Conservation (phyloP, 2,113 vertebrate species). For the Upupa epops region DNA sequence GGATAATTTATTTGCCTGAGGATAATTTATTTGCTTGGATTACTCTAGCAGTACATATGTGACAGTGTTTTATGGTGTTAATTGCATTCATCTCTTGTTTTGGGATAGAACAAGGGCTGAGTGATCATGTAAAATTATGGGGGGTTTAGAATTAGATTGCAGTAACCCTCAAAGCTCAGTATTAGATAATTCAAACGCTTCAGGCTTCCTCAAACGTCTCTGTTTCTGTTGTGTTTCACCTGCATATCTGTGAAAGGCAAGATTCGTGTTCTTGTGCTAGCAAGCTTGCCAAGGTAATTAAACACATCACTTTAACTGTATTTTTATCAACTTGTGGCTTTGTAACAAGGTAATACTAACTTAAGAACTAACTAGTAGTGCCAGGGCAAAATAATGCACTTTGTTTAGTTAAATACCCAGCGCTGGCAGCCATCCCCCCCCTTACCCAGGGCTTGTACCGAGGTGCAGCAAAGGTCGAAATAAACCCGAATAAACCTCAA, state of each 20-base stretch:
- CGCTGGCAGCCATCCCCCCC: background rate
- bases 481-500: background rate
- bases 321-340: accelerated
- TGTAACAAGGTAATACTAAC: accelerated
- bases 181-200: background rate
- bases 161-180: background rate
- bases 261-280: background rate
- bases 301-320: too few species aligned
- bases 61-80: background rate
- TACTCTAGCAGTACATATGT: background rate
- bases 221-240: background rate
- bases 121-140: background rate
- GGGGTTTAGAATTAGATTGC: background rate
- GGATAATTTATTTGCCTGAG: background rate
- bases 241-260: background rate
- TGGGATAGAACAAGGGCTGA: background rate
- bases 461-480: background rate
- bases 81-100: background rate
- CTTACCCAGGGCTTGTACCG: accelerated
- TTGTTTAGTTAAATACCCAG: too few species aligned
- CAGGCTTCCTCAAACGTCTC: background rate
- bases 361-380: too few species aligned
- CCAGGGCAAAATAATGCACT: too few species aligned
- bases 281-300: background rate
- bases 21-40: background rate